These are phyloP conservation scores for Tenebrio molitor DNA, from an alignment of 1,140 invertebrate species.

Conservation along the genomic window DNA sequence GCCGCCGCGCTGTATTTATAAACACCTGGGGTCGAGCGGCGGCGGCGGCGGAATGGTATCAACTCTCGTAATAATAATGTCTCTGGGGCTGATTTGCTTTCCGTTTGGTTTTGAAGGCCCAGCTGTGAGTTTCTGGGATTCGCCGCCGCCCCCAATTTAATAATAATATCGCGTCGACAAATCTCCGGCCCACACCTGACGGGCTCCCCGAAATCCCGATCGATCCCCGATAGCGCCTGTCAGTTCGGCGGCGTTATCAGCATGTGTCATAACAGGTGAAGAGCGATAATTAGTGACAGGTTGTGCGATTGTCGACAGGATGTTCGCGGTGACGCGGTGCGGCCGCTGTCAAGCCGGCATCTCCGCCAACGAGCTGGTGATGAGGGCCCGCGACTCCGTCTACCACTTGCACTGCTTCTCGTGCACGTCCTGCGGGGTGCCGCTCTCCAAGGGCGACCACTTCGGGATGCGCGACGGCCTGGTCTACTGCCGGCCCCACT, in stretches of 20 bases:
- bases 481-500: slow-evolving; percentile 82
- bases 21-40: too few relatives aligned
- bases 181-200: slow-evolving; percentile 28
- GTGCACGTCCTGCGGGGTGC: slow-evolving; percentile 85
- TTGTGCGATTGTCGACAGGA: slow-evolving; percentile 66
- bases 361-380: slow-evolving; percentile 91
- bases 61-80: too few relatives aligned
- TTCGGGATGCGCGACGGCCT: slow-evolving; percentile 87
- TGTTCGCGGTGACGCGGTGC: slow-evolving; percentile 86
- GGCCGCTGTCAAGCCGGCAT: slow-evolving; percentile 87
- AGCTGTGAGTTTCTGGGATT: too few relatives aligned
- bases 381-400: slow-evolving; percentile 88
- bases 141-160: background rate
- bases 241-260: slow-evolving; percentile 55
- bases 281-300: slow-evolving; percentile 45
- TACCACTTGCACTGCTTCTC: slow-evolving; percentile 94
- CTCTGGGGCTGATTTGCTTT: too few relatives aligned
- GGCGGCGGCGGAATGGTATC: too few relatives aligned
- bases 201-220: slow-evolving; percentile 13
- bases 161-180: slow-evolving; percentile 13
- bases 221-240: slow-evolving; percentile 54
- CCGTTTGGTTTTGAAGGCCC: too few relatives aligned
- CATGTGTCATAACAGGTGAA: slow-evolving; percentile 53
- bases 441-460: slow-evolving; percentile 87
- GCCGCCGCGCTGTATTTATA: background rate